Percentiles rank a stretch among this genome's conserved stretches.
phyloP scores from a whole-genome alignment of 2,797 vertebrate species.

The Malurus leucopterus region DNA sequence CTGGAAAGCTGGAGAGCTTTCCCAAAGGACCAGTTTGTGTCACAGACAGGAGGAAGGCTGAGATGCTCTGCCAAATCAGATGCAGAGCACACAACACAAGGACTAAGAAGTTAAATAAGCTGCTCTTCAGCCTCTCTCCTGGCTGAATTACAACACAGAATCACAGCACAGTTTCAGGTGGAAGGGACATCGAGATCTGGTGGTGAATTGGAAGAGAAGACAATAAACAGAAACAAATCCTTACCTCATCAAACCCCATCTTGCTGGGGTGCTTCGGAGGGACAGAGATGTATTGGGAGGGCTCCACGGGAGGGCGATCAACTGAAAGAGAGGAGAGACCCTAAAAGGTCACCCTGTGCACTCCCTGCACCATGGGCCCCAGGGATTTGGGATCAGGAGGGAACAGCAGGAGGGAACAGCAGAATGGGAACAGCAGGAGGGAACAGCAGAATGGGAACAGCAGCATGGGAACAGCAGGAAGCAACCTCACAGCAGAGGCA shows the following conservation, averaged over 20 bases:
- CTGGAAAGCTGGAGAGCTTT: neutral
- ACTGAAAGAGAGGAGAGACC: conserved; percentile 75
- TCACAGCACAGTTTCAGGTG: neutral
- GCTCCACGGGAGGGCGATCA: conserved; percentile 83
- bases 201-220: neutral
- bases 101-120: neutral
- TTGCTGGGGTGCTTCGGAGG: conserved; percentile 76
- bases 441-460: neutral
- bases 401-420: neutral
- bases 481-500: neutral
- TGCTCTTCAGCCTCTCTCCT: neutral
- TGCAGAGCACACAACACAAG: neutral
- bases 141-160: neutral
- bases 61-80: neutral
- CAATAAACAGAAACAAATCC: neutral
- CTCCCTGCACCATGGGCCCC: neutral
- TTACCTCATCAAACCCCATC: conserved; percentile 92
- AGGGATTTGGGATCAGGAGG: too few species aligned
- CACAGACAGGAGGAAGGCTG: neutral
- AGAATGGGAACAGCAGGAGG: neutral
- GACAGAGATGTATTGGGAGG: conserved; percentile 79
- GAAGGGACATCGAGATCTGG: neutral
- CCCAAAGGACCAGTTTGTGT: neutral
- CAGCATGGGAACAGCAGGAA: neutral
- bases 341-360: neutral